Evolutionary conservation across 2,888 invertebrate species (phyloP), one percentile per base, ranked within the genome.

Genomic region (Nomada goodeniana): DNA sequence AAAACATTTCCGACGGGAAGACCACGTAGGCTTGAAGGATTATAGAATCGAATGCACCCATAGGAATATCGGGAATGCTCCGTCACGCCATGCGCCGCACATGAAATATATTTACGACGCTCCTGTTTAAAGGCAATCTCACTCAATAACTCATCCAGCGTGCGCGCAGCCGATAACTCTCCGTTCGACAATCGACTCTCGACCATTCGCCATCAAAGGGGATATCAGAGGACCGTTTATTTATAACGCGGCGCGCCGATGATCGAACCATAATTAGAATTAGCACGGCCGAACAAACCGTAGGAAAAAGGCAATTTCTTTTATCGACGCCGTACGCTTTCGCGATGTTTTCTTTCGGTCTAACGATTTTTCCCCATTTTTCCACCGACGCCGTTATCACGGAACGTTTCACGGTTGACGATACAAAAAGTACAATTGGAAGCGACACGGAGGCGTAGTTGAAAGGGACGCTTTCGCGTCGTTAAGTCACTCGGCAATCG

Each of bases 341-440:
- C 63, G 15, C 63, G 52, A 47, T 63, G 52, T 63, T 57, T 78
- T 7, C 5, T 50, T 59, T 71, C 82, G 73, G 80, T 87, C 83
- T 83, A 76, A 79, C 79, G 64, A 70, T 64, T 81, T 79, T 61
- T 63, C 74, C 80, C 80, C 69, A 72, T 80, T 74, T 76, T 78
- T 72, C 77, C 59, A 23, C 70, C 42, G 23, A 61, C 57, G 52
- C n/a, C 68, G 69, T 76, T 65, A 59, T 64, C 69, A 75, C 77
- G 76, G 80, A 47, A 53, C 79, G 76, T 73, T 85, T 81, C 80
- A 74, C 78, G 67, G 77, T 68, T 47, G 50, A 64, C 53, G 80
- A 50, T 67, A 67, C 59, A 55, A 77, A 77, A 71, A 80, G 71
- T 77, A 77, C 36, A 20, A 36, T 36, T 0, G 36, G 36, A 36